A percentile compares a stretch with the other conserved stretches of the same genome.
These are phyloP conservation scores for Muntiacus muntjak DNA, from an alignment of 2,113 vertebrate species.

Conservation along the genomic window DNA sequence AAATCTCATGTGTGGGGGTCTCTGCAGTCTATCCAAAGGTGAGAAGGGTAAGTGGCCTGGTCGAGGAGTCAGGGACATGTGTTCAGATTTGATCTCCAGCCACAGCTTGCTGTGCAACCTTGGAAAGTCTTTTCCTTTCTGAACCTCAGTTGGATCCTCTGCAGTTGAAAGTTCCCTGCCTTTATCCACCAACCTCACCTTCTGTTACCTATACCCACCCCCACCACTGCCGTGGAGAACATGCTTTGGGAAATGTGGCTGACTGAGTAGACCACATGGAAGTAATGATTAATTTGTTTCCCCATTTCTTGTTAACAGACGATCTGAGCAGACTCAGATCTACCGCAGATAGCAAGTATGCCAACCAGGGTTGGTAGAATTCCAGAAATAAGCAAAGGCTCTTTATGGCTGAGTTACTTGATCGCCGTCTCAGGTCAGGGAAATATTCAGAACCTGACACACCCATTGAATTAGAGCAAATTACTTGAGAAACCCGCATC, in stretches of 20 bases:
- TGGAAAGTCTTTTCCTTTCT: not conserved
- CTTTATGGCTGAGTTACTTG: not conserved
- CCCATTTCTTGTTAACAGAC: not conserved
- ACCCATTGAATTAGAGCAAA: not conserved
- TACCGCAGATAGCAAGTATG: not conserved
- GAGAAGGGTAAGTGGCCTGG: not conserved
- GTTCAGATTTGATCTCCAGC: not conserved
- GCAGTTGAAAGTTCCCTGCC: not conserved
- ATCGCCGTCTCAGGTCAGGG: not conserved
- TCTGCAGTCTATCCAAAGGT: not conserved
- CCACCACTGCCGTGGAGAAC: not conserved
- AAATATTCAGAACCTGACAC: not conserved
- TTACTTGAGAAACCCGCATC: not conserved
- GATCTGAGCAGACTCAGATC: not conserved
- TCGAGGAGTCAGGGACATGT: not conserved
- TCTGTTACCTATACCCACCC: not conserved
- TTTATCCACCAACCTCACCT: not conserved
- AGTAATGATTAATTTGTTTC: slow-evolving; percentile 30
- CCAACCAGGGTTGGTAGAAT: not conserved
- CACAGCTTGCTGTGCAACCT: not conserved
- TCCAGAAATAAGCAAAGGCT: not conserved
- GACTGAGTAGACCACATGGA: not conserved
- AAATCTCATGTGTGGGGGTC: not conserved
- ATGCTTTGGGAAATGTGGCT: not conserved
- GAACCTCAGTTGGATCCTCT: not conserved